Conservation (phyloP, 1,140 invertebrate genomes). For the Bombus haemorrhoidalis region DNA sequence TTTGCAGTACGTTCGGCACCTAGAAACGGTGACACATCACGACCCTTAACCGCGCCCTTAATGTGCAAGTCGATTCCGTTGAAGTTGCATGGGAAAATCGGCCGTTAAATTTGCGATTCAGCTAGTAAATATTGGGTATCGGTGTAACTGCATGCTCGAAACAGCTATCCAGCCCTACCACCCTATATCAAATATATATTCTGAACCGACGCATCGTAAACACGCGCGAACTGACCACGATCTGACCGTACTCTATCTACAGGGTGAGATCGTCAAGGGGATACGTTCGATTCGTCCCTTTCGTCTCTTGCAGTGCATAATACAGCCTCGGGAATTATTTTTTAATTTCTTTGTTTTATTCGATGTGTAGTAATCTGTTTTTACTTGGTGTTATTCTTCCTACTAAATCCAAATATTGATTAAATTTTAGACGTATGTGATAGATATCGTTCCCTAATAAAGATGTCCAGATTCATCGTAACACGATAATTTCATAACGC, state of each 20-base stretch:
- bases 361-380: background rate
- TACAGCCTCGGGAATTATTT: background rate
- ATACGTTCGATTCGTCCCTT: background rate
- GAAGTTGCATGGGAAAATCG: slow-evolving; percentile 26
- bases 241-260: slow-evolving; percentile 9
- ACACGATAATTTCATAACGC: too few relatives aligned
- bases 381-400: background rate
- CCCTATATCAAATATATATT: slow-evolving; percentile 31
- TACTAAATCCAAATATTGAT: too few relatives aligned
- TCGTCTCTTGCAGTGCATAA: too few relatives aligned
- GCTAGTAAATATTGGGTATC: slow-evolving; percentile 45
- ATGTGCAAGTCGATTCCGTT: slow-evolving; percentile 22
- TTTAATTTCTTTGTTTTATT: background rate
- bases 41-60: slow-evolving; percentile 25
- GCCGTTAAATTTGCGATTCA: slow-evolving; percentile 43
- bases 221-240: slow-evolving; percentile 25
- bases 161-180: background rate
- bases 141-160: slow-evolving; percentile 23
- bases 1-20: background rate
- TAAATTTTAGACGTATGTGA: too few relatives aligned
- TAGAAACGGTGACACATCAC: slow-evolving; percentile 5
- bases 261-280: background rate
- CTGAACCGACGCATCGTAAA: slow-evolving; percentile 26
- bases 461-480: too few relatives aligned
- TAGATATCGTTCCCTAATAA: too few relatives aligned